These are phyloP conservation scores for Myanophis thanlyinensis DNA, from an alignment of 2,113 vertebrate genomes.

Conservation along the genomic window DNA sequence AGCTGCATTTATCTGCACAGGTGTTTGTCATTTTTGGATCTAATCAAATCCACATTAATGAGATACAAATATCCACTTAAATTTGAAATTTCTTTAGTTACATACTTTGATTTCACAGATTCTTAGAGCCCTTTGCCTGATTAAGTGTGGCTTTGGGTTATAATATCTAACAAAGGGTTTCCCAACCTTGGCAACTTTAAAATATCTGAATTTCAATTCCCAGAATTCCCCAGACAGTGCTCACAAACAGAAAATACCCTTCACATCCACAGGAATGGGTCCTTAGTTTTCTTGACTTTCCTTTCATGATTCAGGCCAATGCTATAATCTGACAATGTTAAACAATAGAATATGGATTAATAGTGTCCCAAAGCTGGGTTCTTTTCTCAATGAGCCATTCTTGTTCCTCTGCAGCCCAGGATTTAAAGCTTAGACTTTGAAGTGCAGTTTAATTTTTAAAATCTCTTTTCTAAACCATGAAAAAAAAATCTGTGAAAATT, in stretches of 20 bases:
- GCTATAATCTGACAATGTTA: not conserved
- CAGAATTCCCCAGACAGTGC: not conserved
- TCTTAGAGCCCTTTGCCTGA: not conserved
- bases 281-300: not conserved
- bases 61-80: not conserved
- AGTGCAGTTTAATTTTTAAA: not conserved
- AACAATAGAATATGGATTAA: not conserved
- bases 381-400: not conserved
- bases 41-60: not conserved
- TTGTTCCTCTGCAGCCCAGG: fast-evolving
- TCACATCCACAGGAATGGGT: not conserved
- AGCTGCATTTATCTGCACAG: not conserved
- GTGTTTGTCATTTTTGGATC: not conserved
- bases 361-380: not conserved
- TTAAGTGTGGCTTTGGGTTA: not conserved
- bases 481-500: not conserved
- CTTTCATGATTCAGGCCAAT: not conserved
- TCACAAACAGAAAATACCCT: not conserved
- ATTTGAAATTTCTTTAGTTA: not conserved
- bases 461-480: not conserved
- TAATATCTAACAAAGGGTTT: not conserved
- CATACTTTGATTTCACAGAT: not conserved
- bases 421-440: not conserved
- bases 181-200: not conserved
- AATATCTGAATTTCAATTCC: not conserved